Conservation (phyloP, 1,140 invertebrate genomes). For the Penaeus chinensis region DNA sequence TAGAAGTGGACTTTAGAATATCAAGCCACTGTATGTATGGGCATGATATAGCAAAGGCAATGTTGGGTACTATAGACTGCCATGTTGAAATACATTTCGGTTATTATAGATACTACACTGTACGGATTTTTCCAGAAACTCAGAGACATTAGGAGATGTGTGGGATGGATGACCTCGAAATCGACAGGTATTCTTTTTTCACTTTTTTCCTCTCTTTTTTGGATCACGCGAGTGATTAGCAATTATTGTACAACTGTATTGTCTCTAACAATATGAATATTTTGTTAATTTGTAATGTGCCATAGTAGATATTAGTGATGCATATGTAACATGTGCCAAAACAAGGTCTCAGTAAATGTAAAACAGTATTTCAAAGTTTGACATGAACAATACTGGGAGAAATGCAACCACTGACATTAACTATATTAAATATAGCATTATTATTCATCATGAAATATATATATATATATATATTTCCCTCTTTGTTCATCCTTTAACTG, state of each 20-base stretch:
- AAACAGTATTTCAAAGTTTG: slow-evolving; percentile 18
- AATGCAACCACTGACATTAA: neutral
- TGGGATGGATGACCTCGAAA: neutral
- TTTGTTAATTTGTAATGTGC: slow-evolving; percentile 12
- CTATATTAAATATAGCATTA: neutral
- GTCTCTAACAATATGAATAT: neutral
- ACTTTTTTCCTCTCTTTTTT: neutral
- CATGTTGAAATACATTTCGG: too few relatives aligned
- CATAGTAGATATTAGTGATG: slow-evolving; percentile 23
- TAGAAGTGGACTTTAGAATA: too few relatives aligned
- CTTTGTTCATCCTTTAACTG: too few relatives aligned
- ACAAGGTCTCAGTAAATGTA: slow-evolving; percentile 21
- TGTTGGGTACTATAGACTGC: too few relatives aligned
- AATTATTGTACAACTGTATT: slow-evolving; percentile 20
- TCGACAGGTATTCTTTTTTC: neutral
- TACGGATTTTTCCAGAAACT: too few relatives aligned
- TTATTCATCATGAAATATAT: too few relatives aligned
- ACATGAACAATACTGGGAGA: slow-evolving; percentile 5
- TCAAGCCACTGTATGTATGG: too few relatives aligned
- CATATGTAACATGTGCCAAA: slow-evolving; percentile 29
- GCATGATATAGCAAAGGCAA: too few relatives aligned
- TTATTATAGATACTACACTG: too few relatives aligned
- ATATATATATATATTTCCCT: too few relatives aligned
- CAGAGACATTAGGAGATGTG: too few relatives aligned
- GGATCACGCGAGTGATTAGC: neutral